Base-by-base conservation (phyloP, 2,888 invertebrate species). In the Barypeithes pellucidus region DNA sequence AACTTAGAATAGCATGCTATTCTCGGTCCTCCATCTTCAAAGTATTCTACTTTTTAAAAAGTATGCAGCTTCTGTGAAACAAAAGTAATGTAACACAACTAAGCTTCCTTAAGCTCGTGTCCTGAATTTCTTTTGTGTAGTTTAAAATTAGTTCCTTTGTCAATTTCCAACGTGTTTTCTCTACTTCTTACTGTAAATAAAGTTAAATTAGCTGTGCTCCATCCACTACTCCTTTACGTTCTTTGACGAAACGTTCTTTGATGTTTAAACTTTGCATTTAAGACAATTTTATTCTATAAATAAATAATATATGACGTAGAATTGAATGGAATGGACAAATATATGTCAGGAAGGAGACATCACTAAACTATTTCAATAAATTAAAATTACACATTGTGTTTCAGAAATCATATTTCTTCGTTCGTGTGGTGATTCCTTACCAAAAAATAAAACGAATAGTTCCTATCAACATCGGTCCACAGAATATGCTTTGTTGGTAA, bases 91-190 rank as follows among this genome's bases (percentile, higher is more conserved):
- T 4, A 50, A 50, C 22, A 50, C 2, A 47, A 47, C 20, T 20
- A 11, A 47, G 47, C 47, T 47, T 47, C 20, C 20, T 47, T 20
- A 11, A 47, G 20, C 3, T 24, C 24, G 24, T 24, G 24, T 24
- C 24, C 24, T 36, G 12, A 36, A 36, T 11, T 39, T 39, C 22
- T 18, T 52, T 52, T 29, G 24, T 29, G 52, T 52, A 14, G 52
- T 22, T 52, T 52, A 12, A 29, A 29, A 52, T 14, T 47, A 52
- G 14, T 29, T 29, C 14, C 52, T 52, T 52, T 52, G 52, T 52
- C 52, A 52, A 52, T 52, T 52, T 52, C 11, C 22, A 52, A 22
- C 29, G 14, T 29, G 29, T 8, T 14, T 52, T 29, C 7, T 24
- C 14, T 29, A 29, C 29, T 52, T 39, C 9, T 24, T 52, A 52